Conservation (phyloP, 2,888 invertebrate species). For the Dynastes maya region DNA sequence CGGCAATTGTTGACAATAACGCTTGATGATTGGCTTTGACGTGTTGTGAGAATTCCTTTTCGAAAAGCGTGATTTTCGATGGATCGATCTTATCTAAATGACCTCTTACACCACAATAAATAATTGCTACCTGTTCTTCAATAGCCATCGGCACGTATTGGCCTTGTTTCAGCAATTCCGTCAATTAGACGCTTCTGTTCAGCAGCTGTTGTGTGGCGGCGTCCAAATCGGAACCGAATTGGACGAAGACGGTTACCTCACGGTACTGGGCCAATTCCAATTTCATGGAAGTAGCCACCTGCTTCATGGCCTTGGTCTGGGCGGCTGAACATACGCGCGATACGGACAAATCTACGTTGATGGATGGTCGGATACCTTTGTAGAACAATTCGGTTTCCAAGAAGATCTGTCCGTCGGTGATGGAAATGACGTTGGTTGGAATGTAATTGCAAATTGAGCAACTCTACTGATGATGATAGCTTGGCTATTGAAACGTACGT, state of each 20-base stretch:
- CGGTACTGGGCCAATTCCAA: slow-evolving; percentile 99
- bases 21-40: slow-evolving; percentile 89
- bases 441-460: slow-evolving; percentile 78
- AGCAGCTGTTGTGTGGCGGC: slow-evolving; percentile 98
- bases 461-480: too few species aligned
- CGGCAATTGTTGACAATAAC: slow-evolving; percentile 89
- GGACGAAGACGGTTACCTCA: slow-evolving; percentile 99
- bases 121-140: slow-evolving; percentile 98
- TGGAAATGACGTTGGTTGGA: slow-evolving; percentile 99
- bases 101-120: slow-evolving; percentile 99
- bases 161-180: slow-evolving; percentile 98
- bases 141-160: slow-evolving; percentile 99
- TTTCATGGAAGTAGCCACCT: slow-evolving; percentile 99
- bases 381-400: slow-evolving; percentile 99
- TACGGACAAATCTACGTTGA: slow-evolving; percentile 99
- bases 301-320: slow-evolving; percentile 99
- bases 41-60: slow-evolving; percentile 96
- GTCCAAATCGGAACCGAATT: slow-evolving; percentile 99
- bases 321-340: slow-evolving; percentile 99
- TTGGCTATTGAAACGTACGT: too few species aligned
- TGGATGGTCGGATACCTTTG: slow-evolving; percentile 99
- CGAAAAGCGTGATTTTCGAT: slow-evolving; percentile 96
- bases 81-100: slow-evolving; percentile 99
- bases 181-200: slow-evolving; percentile 98
- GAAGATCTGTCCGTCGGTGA: slow-evolving; percentile 99